A percentile compares a stretch with the other conserved stretches of the same genome.
Evolutionary conservation across 1,140 invertebrate species (phyloP).

Genomic region (Adelges cooleyi): DNA sequence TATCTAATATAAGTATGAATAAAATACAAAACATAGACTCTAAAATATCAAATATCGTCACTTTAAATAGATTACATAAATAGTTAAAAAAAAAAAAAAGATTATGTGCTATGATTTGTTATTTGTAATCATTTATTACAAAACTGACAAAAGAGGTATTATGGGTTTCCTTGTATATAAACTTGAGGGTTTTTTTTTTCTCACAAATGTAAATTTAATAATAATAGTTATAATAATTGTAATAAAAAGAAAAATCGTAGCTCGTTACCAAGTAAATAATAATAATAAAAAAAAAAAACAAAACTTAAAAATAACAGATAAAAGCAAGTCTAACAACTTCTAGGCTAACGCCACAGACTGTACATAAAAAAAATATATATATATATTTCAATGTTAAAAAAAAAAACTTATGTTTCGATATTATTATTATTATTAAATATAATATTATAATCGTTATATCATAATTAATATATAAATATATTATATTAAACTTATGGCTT

Average conservation of each 20-base stretch:
- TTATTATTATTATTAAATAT: neutral
- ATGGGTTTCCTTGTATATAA: neutral
- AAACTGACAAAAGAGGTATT: conserved; percentile 27
- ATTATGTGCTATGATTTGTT: neutral
- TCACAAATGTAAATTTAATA: neutral
- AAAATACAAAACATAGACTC: conserved; percentile 29
- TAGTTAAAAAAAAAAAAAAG: conserved; percentile 1
- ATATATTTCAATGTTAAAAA: neutral
- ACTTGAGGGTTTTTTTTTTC: neutral
- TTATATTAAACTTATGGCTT: conserved; percentile 22
- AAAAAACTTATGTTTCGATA: neutral
- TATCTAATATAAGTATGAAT: conserved; percentile 29
- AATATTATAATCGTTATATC: too few relatives aligned
- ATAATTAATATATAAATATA: too few relatives aligned
- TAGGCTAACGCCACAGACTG: conserved; percentile 28
- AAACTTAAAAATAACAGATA: conserved; percentile 26
- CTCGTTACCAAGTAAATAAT: neutral
- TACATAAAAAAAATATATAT: conserved; percentile 26
- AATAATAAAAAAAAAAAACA: conserved; percentile 21
- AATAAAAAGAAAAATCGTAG: conserved; percentile 9
- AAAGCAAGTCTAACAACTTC: conserved; percentile 29
- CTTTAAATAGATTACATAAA: conserved; percentile 22
- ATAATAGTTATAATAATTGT: conserved; percentile 14
- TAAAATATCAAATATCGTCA: conserved; percentile 28
- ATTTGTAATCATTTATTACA: neutral